phyloP scores from a whole-genome alignment of 2,797 vertebrate species.

The Podarcis lilfordi region DNA sequence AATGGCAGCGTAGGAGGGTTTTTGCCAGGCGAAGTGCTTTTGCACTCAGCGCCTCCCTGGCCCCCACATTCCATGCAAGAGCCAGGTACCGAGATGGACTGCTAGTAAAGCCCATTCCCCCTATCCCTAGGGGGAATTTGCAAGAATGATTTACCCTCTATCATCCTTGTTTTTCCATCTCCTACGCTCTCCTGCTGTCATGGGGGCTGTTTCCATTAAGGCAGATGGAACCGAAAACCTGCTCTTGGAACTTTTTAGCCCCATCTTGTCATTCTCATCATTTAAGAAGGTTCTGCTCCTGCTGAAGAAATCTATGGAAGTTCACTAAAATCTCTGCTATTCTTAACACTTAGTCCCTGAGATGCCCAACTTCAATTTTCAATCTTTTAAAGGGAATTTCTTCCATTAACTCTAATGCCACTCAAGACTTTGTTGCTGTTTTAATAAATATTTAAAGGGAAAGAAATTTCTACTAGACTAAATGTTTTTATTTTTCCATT shows the following conservation, averaged over 20 bases:
- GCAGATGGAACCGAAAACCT: too few relatives aligned
- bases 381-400: slow-evolving; percentile 64
- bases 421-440: slow-evolving; percentile 14
- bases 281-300: slow-evolving; percentile 62
- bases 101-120: too few relatives aligned
- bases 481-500: background rate
- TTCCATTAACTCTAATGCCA: background rate
- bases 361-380: slow-evolving; percentile 48
- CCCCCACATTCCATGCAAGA: too few relatives aligned
- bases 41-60: too few relatives aligned
- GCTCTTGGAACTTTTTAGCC: background rate
- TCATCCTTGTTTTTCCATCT: too few relatives aligned
- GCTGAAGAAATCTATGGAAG: slow-evolving; percentile 62
- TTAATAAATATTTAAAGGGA: slow-evolving; percentile 26
- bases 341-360: slow-evolving; percentile 67
- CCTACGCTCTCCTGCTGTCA: too few relatives aligned
- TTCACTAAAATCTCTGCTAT: slow-evolving; percentile 59
- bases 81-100: too few relatives aligned
- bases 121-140: too few relatives aligned
- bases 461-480: background rate
- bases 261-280: background rate
- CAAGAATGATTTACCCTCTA: too few relatives aligned
- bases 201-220: too few relatives aligned
- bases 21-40: too few relatives aligned
- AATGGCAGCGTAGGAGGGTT: too few relatives aligned